Conservation (phyloP, 2,113 vertebrate genomes). For the Garra rufa region DNA sequence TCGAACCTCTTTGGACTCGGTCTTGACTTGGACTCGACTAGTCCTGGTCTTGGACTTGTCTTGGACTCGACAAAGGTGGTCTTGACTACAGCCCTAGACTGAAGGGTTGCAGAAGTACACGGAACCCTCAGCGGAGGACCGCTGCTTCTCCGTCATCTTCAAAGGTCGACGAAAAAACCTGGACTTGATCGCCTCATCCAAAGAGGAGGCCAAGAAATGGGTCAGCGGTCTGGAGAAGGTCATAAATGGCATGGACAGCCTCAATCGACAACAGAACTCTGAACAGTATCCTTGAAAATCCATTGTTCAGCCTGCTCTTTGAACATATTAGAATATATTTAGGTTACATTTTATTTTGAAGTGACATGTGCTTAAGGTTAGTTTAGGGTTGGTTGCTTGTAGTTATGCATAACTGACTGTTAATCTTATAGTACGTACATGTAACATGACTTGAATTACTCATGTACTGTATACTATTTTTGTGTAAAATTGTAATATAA, state of each 20-base stretch:
- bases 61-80: no score
- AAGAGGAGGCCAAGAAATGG: constrained; percentile 82
- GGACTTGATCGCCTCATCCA: constrained; percentile 82
- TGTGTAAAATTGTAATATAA: no score
- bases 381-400: background rate
- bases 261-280: constrained; percentile 84
- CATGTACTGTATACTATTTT: no score
- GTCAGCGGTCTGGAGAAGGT: constrained; percentile 84
- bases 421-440: no score
- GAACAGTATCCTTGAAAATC: constrained; percentile 91
- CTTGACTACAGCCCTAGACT: no score
- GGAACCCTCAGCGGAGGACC: constrained; percentile 73
- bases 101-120: constrained; percentile 89
- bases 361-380: background rate
- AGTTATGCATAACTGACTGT: no score
- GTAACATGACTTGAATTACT: no score
- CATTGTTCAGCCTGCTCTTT: background rate
- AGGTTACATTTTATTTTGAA: background rate
- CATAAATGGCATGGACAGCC: constrained; percentile 79
- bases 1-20: no score
- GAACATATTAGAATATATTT: background rate
- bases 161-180: constrained; percentile 86
- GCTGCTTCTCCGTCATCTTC: constrained; percentile 94
- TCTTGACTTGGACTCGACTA: no score
- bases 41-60: no score